Conservation (phyloP, 1,140 invertebrate genomes). For the Pseudomyrmex flavicornis region DNA sequence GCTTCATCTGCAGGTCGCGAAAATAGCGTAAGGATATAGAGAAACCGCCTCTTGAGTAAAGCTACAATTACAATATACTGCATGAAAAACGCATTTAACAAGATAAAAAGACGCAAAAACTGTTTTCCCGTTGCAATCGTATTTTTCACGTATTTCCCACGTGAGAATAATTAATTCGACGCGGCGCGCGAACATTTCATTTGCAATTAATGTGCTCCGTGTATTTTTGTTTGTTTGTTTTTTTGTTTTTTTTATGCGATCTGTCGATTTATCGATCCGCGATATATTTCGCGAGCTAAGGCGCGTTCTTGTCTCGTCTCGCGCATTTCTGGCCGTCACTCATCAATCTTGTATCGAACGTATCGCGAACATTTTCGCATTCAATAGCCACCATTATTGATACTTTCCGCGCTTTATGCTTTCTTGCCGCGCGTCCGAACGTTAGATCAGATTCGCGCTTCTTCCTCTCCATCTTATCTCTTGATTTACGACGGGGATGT, state of each 20-base stretch:
- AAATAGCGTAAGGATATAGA: conserved; percentile 43
- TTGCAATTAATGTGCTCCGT: no score
- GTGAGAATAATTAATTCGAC: no score
- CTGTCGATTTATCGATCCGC: neutral
- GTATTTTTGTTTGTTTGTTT: no score
- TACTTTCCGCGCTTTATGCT: neutral
- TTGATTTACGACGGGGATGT: conserved; percentile 45
- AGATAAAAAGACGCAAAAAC: neutral
- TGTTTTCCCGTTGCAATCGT: neutral
- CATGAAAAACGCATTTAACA: neutral
- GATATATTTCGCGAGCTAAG: neutral
- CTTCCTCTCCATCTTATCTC: conserved; percentile 1
- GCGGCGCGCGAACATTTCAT: no score
- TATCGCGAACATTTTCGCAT: conserved; percentile 15
- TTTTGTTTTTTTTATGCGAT: neutral
- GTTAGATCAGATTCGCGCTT: conserved; percentile 12
- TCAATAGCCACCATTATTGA: conserved; percentile 23
- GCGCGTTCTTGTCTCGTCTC: neutral
- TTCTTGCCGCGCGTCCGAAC: neutral
- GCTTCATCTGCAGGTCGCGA: conserved; percentile 54
- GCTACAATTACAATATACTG: neutral
- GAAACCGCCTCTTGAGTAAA: neutral
- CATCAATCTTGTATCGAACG: conserved; percentile 35
- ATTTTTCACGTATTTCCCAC: no score
- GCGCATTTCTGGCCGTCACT: neutral